Conservation (phyloP, 2,797 vertebrate genomes). For the Sebastes diploproa region DNA sequence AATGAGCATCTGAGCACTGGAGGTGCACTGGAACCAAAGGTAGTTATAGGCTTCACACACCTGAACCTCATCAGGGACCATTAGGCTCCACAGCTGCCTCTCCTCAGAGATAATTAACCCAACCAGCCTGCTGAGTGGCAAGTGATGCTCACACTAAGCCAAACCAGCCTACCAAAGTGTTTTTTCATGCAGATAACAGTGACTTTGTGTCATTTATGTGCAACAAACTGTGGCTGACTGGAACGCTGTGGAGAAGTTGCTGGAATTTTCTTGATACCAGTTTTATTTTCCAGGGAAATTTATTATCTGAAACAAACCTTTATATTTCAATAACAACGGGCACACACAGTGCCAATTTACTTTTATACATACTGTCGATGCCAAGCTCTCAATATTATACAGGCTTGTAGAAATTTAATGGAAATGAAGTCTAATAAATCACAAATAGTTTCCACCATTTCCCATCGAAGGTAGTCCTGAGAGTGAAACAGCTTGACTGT, state of each 20-base stretch:
- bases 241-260: not conserved
- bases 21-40: not conserved
- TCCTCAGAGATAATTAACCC: not conserved
- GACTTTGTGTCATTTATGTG: constrained; percentile 28
- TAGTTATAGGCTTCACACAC: not conserved
- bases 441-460: constrained; percentile 26
- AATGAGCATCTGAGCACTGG: not conserved
- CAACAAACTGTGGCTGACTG: constrained; percentile 17
- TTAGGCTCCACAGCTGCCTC: not conserved
- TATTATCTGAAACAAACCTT: not conserved
- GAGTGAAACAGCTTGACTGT: constrained; percentile 19
- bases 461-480: not conserved
- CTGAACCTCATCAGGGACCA: not conserved
- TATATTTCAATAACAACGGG: not conserved
- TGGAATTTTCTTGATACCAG: not conserved
- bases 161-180: constrained; percentile 6
- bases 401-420: not conserved
- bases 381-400: not conserved
- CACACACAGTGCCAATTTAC: not conserved
- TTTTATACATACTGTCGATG: not conserved
- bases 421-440: constrained; percentile 15
- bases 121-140: not conserved
- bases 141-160: not conserved
- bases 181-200: constrained; percentile 30
- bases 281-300: not conserved